These are phyloP conservation scores for Noturus placidus DNA, from an alignment of 2,113 vertebrate species.

Conservation along the genomic window DNA sequence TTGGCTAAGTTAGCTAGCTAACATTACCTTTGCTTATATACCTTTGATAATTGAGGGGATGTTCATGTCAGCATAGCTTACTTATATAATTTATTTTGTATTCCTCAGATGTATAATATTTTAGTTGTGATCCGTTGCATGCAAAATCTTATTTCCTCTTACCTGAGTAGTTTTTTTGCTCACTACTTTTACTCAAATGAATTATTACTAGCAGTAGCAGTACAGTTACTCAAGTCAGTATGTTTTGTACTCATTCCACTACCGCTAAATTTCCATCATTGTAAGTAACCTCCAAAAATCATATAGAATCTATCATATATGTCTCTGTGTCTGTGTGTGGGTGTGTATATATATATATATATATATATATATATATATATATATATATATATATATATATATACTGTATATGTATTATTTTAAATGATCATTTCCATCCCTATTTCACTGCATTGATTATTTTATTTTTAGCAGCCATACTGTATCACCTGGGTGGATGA, in stretches of 20 bases:
- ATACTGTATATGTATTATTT: too few species aligned
- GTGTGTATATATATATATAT: too few species aligned
- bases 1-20: too few species aligned
- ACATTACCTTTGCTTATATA: background rate
- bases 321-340: too few species aligned
- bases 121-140: too few species aligned
- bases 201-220: background rate
- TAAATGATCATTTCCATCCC: background rate
- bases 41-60: background rate
- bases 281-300: too few species aligned
- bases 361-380: too few species aligned
- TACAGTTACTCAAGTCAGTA: background rate
- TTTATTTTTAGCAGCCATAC: background rate
- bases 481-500: background rate
- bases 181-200: background rate
- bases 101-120: too few species aligned
- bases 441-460: background rate
- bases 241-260: background rate
- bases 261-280: too few species aligned
- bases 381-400: too few species aligned
- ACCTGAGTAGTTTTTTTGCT: background rate
- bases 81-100: background rate
- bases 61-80: background rate
- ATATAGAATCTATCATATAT: too few species aligned
- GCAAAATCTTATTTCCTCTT: background rate